Evolutionary conservation across 2,797 vertebrate species (phyloP).

Genomic region (Pantherophis vulpinus): DNA sequence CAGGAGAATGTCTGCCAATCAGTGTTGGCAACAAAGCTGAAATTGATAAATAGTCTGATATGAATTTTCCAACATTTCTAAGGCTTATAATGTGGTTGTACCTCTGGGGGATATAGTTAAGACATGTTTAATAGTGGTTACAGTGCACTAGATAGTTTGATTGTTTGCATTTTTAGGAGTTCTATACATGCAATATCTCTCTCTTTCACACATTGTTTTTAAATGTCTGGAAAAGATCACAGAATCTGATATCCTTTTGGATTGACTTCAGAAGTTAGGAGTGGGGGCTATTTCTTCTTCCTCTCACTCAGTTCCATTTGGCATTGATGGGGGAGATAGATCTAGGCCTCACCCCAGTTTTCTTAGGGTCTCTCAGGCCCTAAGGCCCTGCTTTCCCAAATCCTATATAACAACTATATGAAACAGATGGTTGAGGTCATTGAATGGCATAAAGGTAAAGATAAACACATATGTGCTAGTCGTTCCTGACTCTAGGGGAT

Average conservation of each 20-base stretch:
- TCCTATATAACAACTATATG: background rate
- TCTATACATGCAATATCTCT: background rate
- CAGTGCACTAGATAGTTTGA: background rate
- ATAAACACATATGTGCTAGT: too few relatives aligned
- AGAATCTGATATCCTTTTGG: background rate
- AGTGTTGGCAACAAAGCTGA: background rate
- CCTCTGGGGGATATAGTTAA: background rate
- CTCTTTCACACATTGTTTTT: background rate
- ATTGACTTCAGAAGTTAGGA: background rate
- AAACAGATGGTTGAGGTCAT: background rate
- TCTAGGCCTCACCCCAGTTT: background rate
- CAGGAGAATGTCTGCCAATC: background rate
- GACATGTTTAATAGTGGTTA: background rate
- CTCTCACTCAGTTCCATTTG: background rate
- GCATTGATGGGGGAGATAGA: background rate
- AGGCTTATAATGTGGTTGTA: background rate
- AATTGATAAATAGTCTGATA: background rate
- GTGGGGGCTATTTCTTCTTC: background rate
- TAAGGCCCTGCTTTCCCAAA: background rate
- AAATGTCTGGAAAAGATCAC: background rate
- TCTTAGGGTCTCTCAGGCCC: background rate
- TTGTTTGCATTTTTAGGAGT: background rate
- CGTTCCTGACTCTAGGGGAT: too few relatives aligned
- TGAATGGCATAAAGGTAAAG: background rate
- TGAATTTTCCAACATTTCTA: background rate